A percentile compares a stretch with the other conserved stretches of the same genome.
These are phyloP conservation scores for Mya arenaria DNA, from an alignment of 1,140 invertebrate species.

Conservation along the genomic window DNA sequence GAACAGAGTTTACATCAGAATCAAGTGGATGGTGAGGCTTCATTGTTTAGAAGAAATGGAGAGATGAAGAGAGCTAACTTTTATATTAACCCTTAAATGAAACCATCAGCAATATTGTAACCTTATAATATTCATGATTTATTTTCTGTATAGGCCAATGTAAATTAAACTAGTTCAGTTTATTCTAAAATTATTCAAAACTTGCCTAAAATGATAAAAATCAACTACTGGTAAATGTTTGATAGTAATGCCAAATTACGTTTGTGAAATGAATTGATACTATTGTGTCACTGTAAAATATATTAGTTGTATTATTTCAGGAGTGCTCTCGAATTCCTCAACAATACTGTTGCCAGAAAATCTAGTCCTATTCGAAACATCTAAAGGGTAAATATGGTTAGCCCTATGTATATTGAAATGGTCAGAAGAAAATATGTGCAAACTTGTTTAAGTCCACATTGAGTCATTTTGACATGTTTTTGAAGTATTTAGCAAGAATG, in stretches of 20 bases:
- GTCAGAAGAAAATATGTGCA: no score
- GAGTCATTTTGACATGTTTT: neutral
- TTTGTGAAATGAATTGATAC: neutral
- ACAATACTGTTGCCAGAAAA: constrained; percentile 27
- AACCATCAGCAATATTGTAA: no score
- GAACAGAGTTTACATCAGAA: no score
- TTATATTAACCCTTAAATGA: no score
- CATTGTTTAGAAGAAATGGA: no score
- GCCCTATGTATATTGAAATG: no score
- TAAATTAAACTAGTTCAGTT: constrained; percentile 13
- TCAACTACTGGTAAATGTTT: neutral
- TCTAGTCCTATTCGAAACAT: constrained; percentile 48
- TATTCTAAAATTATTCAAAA: neutral
- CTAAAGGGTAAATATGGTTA: constrained; percentile 51
- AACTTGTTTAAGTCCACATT: neutral
- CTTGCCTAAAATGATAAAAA: neutral
- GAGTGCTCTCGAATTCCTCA: constrained; percentile 22
- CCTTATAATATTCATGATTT: no score
- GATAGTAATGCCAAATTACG: neutral
- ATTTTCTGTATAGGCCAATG: neutral
- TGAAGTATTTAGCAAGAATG: neutral
- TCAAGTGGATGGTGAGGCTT: no score
- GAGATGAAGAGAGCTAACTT: no score
- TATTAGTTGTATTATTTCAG: constrained; percentile 9
- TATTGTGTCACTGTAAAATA: neutral